Conservation (phyloP, 2,113 vertebrate genomes). For the Xiphias gladius region DNA sequence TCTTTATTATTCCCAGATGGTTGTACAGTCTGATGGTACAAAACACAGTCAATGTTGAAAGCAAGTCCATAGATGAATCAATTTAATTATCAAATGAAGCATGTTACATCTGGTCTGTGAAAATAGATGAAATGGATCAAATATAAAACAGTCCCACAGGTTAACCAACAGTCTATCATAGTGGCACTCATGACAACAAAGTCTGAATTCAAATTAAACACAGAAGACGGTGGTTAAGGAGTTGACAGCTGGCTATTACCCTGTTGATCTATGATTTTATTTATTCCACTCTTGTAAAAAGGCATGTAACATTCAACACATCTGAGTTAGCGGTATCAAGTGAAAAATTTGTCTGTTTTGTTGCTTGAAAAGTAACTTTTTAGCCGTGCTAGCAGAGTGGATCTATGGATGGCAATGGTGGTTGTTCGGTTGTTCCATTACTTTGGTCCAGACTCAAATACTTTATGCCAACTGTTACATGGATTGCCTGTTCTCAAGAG, state of each 20-base stretch:
- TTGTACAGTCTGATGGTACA: not conserved
- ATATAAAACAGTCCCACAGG: slow-evolving; percentile 17
- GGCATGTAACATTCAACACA: not conserved
- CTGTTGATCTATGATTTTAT: not conserved
- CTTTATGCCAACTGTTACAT: not conserved
- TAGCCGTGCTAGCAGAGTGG: no score
- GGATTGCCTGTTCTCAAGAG: not conserved
- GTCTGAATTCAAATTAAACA: slow-evolving; percentile 28
- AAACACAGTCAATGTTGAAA: slow-evolving; percentile 35
- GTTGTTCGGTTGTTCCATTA: not conserved
- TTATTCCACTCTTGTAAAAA: slow-evolving; percentile 4
- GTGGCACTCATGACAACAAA: slow-evolving; percentile 19
- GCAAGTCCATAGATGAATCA: not conserved
- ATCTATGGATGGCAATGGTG: not conserved
- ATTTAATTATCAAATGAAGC: slow-evolving; percentile 33
- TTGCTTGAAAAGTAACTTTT: not conserved
- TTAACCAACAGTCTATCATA: slow-evolving; percentile 15
- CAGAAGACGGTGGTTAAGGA: not conserved
- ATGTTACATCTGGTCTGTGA: not conserved
- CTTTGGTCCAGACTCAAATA: not conserved
- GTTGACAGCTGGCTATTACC: not conserved
- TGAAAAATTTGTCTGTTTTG: not conserved
- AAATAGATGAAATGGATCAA: slow-evolving; percentile 19
- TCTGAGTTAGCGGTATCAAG: not conserved
- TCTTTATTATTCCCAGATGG: slow-evolving; percentile 59